phyloP scores from a whole-genome alignment of 1,140 invertebrate genomes.

The Leptinotarsa lineolata region DNA sequence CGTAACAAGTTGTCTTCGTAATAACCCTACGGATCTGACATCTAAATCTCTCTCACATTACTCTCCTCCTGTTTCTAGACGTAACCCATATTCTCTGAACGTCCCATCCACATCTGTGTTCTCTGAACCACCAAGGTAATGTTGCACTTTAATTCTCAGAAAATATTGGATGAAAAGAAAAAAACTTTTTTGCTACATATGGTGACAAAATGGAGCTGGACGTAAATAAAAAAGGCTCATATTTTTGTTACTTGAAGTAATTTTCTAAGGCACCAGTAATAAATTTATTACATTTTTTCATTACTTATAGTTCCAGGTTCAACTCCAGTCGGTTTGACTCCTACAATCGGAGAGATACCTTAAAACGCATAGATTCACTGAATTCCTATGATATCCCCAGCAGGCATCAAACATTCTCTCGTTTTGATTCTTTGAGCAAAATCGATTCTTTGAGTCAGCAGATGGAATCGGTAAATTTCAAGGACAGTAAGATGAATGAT shows the following conservation, averaged over 20 bases:
- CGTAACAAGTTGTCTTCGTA: conserved; percentile 28
- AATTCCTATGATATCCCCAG: conserved; percentile 42
- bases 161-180: too few relatives aligned
- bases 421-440: conserved; percentile 54
- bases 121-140: conserved; percentile 41
- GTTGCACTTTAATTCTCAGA: too few relatives aligned
- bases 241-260: too few relatives aligned
- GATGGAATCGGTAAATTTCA: conserved; percentile 51
- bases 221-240: too few relatives aligned
- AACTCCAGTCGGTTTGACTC: conserved; percentile 47
- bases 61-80: conserved; percentile 49
- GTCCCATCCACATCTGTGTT: conserved; percentile 50
- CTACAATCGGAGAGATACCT: conserved; percentile 42
- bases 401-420: conserved; percentile 43
- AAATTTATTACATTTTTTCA: too few relatives aligned
- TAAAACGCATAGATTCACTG: conserved; percentile 48
- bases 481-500: conserved; percentile 35
- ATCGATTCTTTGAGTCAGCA: conserved; percentile 52
- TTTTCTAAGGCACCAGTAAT: too few relatives aligned
- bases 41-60: conserved; percentile 49
- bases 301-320: conserved; percentile 30
- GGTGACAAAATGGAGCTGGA: too few relatives aligned
- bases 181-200: too few relatives aligned
- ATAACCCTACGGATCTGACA: conserved; percentile 28
- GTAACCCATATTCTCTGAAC: conserved; percentile 46